Evolutionary conservation across 2,113 vertebrate species (phyloP), one percentile per base, ranked within the genome.

Genomic region (Platysternon megacephalum): DNA sequence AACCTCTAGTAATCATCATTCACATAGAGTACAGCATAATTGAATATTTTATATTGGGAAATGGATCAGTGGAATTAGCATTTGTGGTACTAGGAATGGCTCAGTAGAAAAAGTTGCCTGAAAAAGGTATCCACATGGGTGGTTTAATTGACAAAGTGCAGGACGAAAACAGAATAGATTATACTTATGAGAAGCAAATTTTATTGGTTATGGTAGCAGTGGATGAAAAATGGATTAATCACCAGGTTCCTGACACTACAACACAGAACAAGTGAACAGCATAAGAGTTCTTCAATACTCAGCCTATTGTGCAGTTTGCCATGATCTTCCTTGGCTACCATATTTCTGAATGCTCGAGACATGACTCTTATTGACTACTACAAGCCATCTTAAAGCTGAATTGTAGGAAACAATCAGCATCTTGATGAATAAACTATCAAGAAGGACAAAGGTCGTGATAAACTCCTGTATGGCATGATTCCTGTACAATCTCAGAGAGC

Each of bases 11-110:
- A 95, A 97, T 97, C 56, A 74, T 53, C 84, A 89, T 95, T 97
- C 97, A 95, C 93, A 94, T 97, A 98, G 92, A 85, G 61, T 97
- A 88, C 87, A 95, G 90, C n/a, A 94, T 97, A 98, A 98, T 82
- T 98, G 94, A 98, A 96, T 95, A 82, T 96, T 96, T 96, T 87
- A 72, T 97, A 87, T 90, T 72, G 58, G 95, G 94, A 83, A 96
- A 93, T 86, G 84, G 46, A 92, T 97, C 82, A 1, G 10, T 97
- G 86, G 91, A 84, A 88, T 87, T 93, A 94, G 91, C 65, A 44
- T 39, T 91, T 82, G 53, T 5, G 74, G 55, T 58, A 84, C 35
- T 79, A 42, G 80, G 91, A 90, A 85, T 85, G 92, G 65, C 80
- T 97, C 24, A 48, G 65, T 39, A 87, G 87, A 68, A 88, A 94